Percentiles rank a stretch among this genome's conserved stretches.
Conservation (phyloP, 1,140 invertebrate genomes). For the Vanessa tameamea region DNA sequence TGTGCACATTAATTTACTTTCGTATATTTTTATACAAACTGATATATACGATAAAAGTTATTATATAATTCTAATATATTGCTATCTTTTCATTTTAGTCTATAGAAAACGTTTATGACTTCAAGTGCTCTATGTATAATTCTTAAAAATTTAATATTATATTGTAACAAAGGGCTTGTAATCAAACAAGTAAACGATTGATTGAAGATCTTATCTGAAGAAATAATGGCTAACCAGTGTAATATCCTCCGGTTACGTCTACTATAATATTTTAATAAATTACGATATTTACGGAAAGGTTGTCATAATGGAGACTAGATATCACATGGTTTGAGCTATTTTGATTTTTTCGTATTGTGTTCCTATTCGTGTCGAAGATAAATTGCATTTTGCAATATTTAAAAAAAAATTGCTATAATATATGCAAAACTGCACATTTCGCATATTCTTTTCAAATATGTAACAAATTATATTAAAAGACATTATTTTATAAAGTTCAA, state of each 20-base stretch:
- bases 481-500: background rate
- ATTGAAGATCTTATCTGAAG: conserved; percentile 9
- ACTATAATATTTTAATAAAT: conserved; percentile 30
- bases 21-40: conserved; percentile 77
- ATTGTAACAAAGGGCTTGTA: conserved; percentile 15
- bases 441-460: background rate
- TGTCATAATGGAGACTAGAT: conserved; percentile 66
- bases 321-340: conserved; percentile 80
- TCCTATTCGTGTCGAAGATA: conserved; percentile 9
- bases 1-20: conserved; percentile 70
- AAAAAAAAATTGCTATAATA: background rate
- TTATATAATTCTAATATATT: conserved; percentile 80
- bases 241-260: conserved; percentile 15
- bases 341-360: conserved; percentile 44
- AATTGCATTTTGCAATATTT: conserved; percentile 10
- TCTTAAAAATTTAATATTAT: conserved; percentile 27
- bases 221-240: conserved; percentile 22
- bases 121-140: conserved; percentile 54
- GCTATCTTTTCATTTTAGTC: conserved; percentile 80
- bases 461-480: background rate
- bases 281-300: conserved; percentile 23
- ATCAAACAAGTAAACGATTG: conserved; percentile 17
- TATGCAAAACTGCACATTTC: background rate
- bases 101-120: conserved; percentile 73
- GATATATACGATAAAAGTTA: conserved; percentile 73